phyloP scores from a whole-genome alignment of 2,888 invertebrate genomes.

The Melanotus villosus region DNA sequence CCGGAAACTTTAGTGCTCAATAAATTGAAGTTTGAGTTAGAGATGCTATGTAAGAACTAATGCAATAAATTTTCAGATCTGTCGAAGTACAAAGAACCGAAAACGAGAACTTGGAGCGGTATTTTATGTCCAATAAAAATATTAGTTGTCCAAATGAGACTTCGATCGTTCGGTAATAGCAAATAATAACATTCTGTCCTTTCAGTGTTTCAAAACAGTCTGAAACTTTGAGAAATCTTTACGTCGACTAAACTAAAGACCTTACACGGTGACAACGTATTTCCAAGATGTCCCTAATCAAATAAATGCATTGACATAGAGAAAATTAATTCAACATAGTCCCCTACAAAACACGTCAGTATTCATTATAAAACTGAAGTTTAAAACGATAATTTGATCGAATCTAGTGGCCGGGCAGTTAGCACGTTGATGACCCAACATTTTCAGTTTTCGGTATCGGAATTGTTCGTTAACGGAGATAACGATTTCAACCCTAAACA shows the following conservation, averaged over 20 bases:
- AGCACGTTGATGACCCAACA: constrained; percentile 1
- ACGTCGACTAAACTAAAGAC: no score
- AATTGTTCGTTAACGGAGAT: neutral
- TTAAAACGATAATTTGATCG: neutral
- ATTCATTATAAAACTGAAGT: neutral
- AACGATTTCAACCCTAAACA: neutral
- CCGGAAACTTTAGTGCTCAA: constrained; percentile 20
- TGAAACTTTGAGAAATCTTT: neutral
- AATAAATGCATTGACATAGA: no score
- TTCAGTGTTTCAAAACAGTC: neutral
- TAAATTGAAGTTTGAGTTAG: constrained; percentile 31
- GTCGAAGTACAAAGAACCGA: constrained; percentile 22
- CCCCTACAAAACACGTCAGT: no score
- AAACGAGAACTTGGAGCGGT: constrained; percentile 18
- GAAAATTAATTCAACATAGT: no score
- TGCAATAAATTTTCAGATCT: constrained; percentile 23
- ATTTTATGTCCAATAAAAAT: constrained; percentile 31
- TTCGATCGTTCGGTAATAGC: constrained; percentile 12
- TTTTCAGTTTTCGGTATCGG: neutral
- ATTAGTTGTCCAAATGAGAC: constrained; percentile 16
- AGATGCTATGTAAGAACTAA: constrained; percentile 29
- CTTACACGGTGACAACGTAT: no score
- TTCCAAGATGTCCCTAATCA: no score
- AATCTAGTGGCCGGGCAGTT: neutral
- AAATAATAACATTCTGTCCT: neutral